Evolutionary conservation across 92 coral and sea anemone species (phyloP), one percentile per base, ranked within the genome.

Genomic region (Plumapathes pennacea): DNA sequence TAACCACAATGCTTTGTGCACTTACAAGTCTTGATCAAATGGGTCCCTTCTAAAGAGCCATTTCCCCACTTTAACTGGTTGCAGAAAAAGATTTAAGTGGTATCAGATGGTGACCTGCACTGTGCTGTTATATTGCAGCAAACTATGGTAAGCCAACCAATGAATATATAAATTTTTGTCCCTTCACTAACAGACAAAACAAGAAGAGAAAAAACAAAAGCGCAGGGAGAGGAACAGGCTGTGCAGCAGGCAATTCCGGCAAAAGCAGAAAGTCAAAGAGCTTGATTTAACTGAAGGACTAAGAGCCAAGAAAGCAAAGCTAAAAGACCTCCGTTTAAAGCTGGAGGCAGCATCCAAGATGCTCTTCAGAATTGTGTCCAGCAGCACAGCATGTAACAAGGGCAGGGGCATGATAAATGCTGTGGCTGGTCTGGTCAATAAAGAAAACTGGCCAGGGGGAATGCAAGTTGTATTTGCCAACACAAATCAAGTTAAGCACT

Each of bases 141-240:
- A n/a, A n/a, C n/a, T n/a, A n/a, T n/a, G n/a, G n/a, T n/a, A n/a
- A n/a, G n/a, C n/a, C n/a, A n/a, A n/a, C n/a, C n/a, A n/a, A n/a
- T n/a, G n/a, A n/a, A n/a, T n/a, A n/a, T n/a, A n/a, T n/a, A n/a
- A 15, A 14, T 4, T 17, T 43, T 44, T 12, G 8, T 67, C 25
- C 19, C 20, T 36, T 36, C 25, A 56, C 10, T 50, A 33, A 7
- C 5, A 81, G 88, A 61, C 47, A 46, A 81, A 78, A 33, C 71
- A 86, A 54, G 71, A 71, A 43, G 82, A 86, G 46, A 90, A 86
- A 68, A 85, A 82, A 32, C 61, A 62, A 45, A 83, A 86, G 32
- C 77, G 97, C 32, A 81, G 86, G 46, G 97, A 90, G 43, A 83
- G 88, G 62, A 90, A 90, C 78, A 90, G 78, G 56, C 95, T 86